Base-by-base conservation (phyloP, 1,140 invertebrate genomes). In the Anagrus nilaparvatae region DNA sequence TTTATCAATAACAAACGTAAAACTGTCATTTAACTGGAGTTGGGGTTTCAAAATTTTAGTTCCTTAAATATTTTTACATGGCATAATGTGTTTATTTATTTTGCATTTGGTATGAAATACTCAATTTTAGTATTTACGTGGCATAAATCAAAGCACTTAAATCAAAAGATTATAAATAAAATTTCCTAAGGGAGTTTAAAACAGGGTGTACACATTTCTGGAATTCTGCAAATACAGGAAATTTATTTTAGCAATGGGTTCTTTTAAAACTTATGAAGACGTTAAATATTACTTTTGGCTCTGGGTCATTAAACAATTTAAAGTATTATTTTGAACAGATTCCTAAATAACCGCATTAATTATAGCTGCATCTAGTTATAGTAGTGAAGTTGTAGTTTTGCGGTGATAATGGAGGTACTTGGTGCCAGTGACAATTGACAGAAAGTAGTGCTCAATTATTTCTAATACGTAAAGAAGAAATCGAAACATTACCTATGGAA, bases 381-480 rank as follows among this genome's bases (percentile, higher is more conserved):
- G 76, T 33, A 69, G 69, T 37, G 78, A 81, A 53, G 57, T 73
- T 14, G 72, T 67, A 10, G 62, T 81, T 17, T 53, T 75, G 32
- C 66, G 63, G 13, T 53, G 60, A 62, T n/a, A 59, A 55, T 47
- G 60, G 63, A 47, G 51, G 44, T 18, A 61, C 47, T 10, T 81
- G 78, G 78, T 63, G 70, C 45, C 70, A 72, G 24, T 81, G 77
- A 74, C 69, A 65, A 28, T 58, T 77, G 23, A 70, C 77, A 31
- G 78, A 79, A 41, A 65, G 69, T 0, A n/a, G n/a, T n/a, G 75
- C 77, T n/a, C 72, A 79, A 44, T 59, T 81, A 12, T 78, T 86
- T 41, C 69, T 77, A 43, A 72, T 71, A 41, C 71, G 78, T 21
- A 72, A 81, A 54, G 76, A 82, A 54, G 77, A 75, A 12, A 52